phyloP scores from a whole-genome alignment of 2,888 invertebrate genomes.

The Syrphus vitripennis region DNA sequence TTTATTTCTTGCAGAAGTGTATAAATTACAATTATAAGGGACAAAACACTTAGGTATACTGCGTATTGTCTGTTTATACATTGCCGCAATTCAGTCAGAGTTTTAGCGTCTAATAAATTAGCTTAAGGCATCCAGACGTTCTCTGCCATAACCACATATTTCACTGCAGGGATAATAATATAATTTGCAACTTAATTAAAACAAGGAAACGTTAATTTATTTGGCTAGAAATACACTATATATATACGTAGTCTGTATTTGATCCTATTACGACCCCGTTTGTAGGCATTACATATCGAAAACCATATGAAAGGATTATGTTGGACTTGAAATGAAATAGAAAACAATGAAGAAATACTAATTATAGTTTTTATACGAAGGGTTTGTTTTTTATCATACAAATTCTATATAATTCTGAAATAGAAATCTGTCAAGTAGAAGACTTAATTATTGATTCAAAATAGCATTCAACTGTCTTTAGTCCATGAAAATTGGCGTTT shows the following conservation, averaged over 20 bases:
- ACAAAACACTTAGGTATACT: background rate
- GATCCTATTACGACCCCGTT: background rate
- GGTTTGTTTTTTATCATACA: no score
- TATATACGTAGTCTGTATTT: background rate
- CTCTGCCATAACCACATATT: background rate
- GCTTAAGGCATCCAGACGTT: slow-evolving; percentile 24
- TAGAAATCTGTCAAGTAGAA: no score
- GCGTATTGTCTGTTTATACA: slow-evolving; percentile 18
- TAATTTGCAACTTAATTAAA: slow-evolving; percentile 41
- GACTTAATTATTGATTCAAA: no score
- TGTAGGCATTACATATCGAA: no score
- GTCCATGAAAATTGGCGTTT: no score
- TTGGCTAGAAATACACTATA: background rate
- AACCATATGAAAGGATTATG: no score
- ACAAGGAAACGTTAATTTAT: slow-evolving; percentile 22
- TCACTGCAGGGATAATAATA: background rate
- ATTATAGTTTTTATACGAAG: no score
- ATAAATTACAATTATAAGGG: slow-evolving; percentile 39
- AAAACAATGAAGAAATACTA: no score
- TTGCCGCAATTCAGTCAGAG: slow-evolving; percentile 20
- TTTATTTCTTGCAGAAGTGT: slow-evolving; percentile 5
- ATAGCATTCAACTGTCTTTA: no score
- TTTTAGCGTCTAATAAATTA: slow-evolving; percentile 41
- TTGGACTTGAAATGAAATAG: no score
- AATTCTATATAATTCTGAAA: no score